phyloP scores from a whole-genome alignment of 2,113 vertebrate genomes.

The Passer montanus region DNA sequence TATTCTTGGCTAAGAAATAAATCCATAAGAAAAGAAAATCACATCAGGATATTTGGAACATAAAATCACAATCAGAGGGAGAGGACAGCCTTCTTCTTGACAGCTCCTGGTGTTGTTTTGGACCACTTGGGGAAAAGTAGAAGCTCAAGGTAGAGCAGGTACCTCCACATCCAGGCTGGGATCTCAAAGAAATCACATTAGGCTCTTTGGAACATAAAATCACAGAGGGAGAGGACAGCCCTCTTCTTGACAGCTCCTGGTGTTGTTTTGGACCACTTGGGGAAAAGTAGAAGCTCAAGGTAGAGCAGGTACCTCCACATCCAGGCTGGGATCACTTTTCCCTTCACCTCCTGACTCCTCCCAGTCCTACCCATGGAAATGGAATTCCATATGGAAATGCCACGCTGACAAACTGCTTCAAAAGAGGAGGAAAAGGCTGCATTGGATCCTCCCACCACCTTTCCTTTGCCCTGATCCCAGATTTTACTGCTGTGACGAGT shows the following conservation, averaged over 20 bases:
- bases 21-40: not conserved
- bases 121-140: not conserved
- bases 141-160: not conserved
- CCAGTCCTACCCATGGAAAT: no score
- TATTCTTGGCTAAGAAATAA: not conserved
- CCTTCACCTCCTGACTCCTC: not conserved
- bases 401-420: not conserved
- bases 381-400: not conserved
- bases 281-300: not conserved
- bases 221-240: not conserved
- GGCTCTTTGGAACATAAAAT: not conserved
- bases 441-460: not conserved
- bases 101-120: not conserved
- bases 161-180: not conserved
- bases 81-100: not conserved
- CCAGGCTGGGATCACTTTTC: not conserved
- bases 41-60: not conserved
- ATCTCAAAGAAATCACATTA: not conserved
- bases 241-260: not conserved
- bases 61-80: not conserved
- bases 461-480: not conserved
- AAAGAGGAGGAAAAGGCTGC: not conserved
- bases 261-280: not conserved
- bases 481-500: not conserved
- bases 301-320: not conserved